Conservation (phyloP, 2,797 vertebrate genomes). For the Cyprinodon diabolis region DNA sequence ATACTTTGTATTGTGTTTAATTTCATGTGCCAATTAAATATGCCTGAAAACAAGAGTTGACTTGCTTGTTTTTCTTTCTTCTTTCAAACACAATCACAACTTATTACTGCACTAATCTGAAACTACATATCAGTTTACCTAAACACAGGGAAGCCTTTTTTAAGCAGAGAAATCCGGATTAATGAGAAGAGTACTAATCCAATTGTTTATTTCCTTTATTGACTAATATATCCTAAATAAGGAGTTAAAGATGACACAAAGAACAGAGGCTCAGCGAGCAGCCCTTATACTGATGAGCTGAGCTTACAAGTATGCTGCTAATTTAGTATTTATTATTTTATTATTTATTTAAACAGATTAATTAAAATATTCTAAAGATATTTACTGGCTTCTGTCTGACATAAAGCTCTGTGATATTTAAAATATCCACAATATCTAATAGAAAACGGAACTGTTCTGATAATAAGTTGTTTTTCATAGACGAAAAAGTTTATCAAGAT, state of each 20-base stretch:
- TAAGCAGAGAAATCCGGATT: neutral
- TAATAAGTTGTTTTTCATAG: neutral
- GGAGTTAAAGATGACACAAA: neutral
- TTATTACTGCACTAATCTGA: neutral
- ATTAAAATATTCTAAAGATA: neutral
- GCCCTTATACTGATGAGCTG: neutral
- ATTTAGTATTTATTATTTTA: neutral
- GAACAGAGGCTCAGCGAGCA: neutral
- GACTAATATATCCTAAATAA: neutral
- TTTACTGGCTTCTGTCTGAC: neutral
- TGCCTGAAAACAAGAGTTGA: slow-evolving; percentile 67
- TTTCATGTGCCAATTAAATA: slow-evolving; percentile 88
- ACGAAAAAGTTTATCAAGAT: neutral
- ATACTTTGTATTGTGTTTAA: slow-evolving; percentile 86
- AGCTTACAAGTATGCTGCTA: neutral
- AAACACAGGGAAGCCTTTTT: neutral
- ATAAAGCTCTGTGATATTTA: neutral
- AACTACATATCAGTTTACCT: neutral
- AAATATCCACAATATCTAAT: neutral
- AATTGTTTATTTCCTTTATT: neutral
- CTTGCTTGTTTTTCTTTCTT: neutral
- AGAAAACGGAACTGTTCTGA: neutral
- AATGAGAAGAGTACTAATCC: neutral
- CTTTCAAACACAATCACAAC: neutral
- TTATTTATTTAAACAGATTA: neutral